Conservation (phyloP, 2,113 vertebrate genomes). For the Hassar affinis region DNA sequence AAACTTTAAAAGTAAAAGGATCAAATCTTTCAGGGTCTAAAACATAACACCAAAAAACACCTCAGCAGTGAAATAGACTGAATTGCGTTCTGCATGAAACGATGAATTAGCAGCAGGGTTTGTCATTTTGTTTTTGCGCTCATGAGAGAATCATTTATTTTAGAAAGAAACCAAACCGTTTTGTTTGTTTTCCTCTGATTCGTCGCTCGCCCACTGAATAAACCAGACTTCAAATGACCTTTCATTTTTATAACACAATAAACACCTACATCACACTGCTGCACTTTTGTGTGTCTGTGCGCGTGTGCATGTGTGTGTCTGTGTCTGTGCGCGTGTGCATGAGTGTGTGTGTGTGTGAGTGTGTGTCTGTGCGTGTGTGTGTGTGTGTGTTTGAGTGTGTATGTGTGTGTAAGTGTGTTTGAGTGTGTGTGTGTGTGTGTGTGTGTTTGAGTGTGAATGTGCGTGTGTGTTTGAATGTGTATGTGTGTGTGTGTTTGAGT, state of each 20-base stretch:
- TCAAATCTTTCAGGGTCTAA: no score
- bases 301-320: conserved; percentile 53
- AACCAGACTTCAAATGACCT: background rate
- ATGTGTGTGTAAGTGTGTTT: no score
- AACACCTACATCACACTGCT: conserved; percentile 23
- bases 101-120: background rate
- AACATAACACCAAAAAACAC: no score
- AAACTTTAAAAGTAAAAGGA: background rate
- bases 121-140: background rate
- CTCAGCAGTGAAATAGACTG: no score
- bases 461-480: no score
- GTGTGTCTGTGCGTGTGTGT: no score
- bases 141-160: background rate
- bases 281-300: background rate
- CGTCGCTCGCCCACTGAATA: background rate
- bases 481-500: no score
- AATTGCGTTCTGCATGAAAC: background rate
- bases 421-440: no score
- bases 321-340: conserved; percentile 51
- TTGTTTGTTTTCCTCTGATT: background rate
- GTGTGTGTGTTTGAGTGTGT: no score
- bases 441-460: no score
- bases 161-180: background rate
- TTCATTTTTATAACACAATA: conserved; percentile 40
- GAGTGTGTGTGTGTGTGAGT: no score